These are phyloP conservation scores for Parthenolecanium corni DNA, from an alignment of 2,888 invertebrate genomes.

Conservation along the genomic window DNA sequence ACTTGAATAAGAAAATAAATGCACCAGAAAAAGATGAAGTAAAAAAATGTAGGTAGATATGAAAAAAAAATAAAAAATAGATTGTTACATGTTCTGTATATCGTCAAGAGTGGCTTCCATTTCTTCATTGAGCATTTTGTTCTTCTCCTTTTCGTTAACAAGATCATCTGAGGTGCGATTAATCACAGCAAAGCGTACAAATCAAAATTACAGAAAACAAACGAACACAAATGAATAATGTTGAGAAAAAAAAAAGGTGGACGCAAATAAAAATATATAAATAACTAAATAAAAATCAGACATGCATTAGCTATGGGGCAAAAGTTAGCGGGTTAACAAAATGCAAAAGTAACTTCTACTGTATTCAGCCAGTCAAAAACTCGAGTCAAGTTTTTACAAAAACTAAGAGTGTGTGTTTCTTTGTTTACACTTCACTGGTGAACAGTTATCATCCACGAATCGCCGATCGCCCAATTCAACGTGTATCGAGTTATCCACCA, in stretches of 20 bases:
- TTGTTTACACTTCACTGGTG: no score
- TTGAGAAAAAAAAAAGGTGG: constrained; percentile 30
- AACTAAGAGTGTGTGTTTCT: no score
- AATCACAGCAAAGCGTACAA: constrained; percentile 30
- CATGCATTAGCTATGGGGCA: no score
- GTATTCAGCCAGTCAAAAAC: no score
- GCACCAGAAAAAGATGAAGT: constrained; percentile 34
- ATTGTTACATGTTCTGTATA: constrained; percentile 91
- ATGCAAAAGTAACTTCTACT: no score
- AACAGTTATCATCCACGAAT: no score
- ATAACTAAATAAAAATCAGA: no score
- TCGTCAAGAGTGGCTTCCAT: constrained; percentile 98
- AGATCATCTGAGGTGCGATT: constrained; percentile 70
- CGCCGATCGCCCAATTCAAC: no score
- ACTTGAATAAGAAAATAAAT: neutral
- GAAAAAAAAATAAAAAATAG: constrained; percentile 17
- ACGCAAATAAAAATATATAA: no score
- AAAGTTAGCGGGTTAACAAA: no score
- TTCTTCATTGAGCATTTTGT: constrained; percentile 92
- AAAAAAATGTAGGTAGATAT: constrained; percentile 30
- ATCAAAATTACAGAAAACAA: constrained; percentile 27
- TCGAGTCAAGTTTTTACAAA: no score
- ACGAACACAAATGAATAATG: constrained; percentile 26
- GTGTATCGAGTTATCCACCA: no score
- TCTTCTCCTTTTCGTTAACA: constrained; percentile 86